A percentile compares a stretch with the other conserved stretches of the same genome.
Evolutionary conservation across 2,888 invertebrate species (phyloP).

Genomic region (Atrina japonica): DNA sequence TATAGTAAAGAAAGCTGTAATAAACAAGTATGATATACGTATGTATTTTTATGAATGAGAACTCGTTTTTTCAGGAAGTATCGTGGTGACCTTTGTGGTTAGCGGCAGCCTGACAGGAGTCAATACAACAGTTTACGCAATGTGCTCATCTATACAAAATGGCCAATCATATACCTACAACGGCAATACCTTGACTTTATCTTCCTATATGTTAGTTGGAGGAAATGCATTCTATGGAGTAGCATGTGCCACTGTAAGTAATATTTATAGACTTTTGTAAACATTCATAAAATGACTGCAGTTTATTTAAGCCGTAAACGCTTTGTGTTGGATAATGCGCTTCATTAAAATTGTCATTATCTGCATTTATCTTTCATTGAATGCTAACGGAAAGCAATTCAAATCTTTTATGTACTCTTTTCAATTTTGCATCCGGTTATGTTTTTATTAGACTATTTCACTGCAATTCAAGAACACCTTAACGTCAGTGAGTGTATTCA

Average conservation of each 20-base stretch:
- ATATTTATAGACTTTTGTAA: neutral
- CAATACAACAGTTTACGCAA: slow-evolving; percentile 50
- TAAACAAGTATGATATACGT: too few species aligned
- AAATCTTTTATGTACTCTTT: too few species aligned
- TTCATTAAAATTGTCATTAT: too few species aligned
- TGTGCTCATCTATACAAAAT: slow-evolving; percentile 51
- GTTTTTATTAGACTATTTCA: too few species aligned
- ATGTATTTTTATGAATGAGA: too few species aligned
- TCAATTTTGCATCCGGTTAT: too few species aligned
- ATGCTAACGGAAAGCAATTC: too few species aligned
- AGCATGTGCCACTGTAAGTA: slow-evolving; percentile 54
- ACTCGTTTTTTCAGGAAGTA: slow-evolving; percentile 61
- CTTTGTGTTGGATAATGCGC: slow-evolving; percentile 8
- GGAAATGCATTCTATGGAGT: slow-evolving; percentile 57
- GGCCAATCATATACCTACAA: slow-evolving; percentile 47
- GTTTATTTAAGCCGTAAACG: neutral
- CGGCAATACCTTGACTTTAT: slow-evolving; percentile 46
- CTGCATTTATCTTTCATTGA: too few species aligned
- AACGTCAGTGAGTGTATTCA: too few species aligned
- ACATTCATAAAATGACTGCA: neutral
- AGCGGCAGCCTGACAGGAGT: slow-evolving; percentile 48
- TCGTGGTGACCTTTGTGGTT: slow-evolving; percentile 55
- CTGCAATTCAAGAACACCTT: too few species aligned
- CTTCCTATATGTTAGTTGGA: slow-evolving; percentile 54
- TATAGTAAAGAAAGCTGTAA: too few species aligned